Evolutionary conservation across 2,888 invertebrate species (phyloP), one percentile per base, ranked within the genome.

Genomic region (Acronicta alni): DNA sequence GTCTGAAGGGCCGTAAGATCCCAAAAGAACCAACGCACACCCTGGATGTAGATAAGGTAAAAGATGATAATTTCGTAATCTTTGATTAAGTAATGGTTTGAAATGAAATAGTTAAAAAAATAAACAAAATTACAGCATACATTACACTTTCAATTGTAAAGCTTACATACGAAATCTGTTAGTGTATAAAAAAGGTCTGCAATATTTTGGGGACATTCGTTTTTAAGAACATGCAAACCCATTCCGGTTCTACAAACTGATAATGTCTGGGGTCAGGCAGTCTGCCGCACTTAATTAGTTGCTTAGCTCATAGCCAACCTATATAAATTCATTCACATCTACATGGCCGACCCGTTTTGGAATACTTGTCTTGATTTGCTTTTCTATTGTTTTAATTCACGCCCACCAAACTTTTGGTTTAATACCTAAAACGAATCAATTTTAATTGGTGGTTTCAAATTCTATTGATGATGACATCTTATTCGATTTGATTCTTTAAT

Each of bases 221-320:
- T 35, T 17, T 46, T 30, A 37, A 54, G 41, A 55, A 43, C 45
- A 41, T 49, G 60, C 23, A 20, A 49, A 57, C 60, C 46, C 55
- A 65, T 54, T 49, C 48, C 49, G 45, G 57, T 57, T 69, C n/a
- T 32, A 20, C 32, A 15, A 38, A 43, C 48, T 49, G 51, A 53
- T 57, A 58, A 54, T 59, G 63, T 57, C 64, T 76, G 79, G 75
- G 77, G 80, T 80, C 80, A 72, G 49, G 77, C 75, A 69, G 80
- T 80, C 80, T 80, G 73, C 56, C 53, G 49, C 51, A 45, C 53
- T 56, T 70, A 57, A 70, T 70, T 48, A 70, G 62, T 53, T 65
- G 54, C 67, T 74, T 75, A 68, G 62, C 53, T 76, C 71, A 77
- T 57, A 67, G 47, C 30, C 55, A 62, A 39, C 66, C 61, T 72